Conservation (phyloP, 2,888 invertebrate species). For the Xylocampa areola region DNA sequence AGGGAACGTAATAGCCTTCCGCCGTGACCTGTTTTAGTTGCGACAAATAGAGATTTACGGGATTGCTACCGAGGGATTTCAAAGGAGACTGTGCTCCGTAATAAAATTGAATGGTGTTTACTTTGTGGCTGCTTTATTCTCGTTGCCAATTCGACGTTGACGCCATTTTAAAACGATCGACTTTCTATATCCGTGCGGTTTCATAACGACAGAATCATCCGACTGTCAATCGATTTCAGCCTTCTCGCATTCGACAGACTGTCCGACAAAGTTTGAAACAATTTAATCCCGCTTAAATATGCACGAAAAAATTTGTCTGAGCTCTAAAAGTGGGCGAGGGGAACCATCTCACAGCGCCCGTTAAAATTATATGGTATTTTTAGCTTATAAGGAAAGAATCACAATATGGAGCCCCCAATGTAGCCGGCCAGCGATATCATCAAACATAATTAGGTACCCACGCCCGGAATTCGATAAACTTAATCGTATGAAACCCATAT, state of each 20-base stretch:
- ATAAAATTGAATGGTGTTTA: slow-evolving; percentile 86
- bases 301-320: slow-evolving; percentile 72
- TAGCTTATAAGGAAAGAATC: slow-evolving; percentile 51
- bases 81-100: slow-evolving; percentile 78
- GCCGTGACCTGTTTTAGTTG: slow-evolving; percentile 89
- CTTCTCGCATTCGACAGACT: slow-evolving; percentile 72
- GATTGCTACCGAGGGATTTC: slow-evolving; percentile 81
- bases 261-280: slow-evolving; percentile 80
- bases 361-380: slow-evolving; percentile 60
- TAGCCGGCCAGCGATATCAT: slow-evolving; percentile 49
- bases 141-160: slow-evolving; percentile 62
- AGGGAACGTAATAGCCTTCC: slow-evolving; percentile 88
- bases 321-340: slow-evolving; percentile 64
- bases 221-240: slow-evolving; percentile 75
- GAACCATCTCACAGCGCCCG: slow-evolving; percentile 57
- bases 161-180: slow-evolving; percentile 50
- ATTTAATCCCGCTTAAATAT: slow-evolving; percentile 82
- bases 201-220: slow-evolving; percentile 66
- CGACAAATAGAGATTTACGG: slow-evolving; percentile 90
- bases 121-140: slow-evolving; percentile 77
- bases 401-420: slow-evolving; percentile 48
- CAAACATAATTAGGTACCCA: slow-evolving; percentile 64
- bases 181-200: slow-evolving; percentile 66
- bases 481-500: slow-evolving; percentile 68
- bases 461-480: slow-evolving; percentile 68